Percentiles rank a stretch among this genome's conserved stretches.
Evolutionary conservation across 1,140 invertebrate genomes (phyloP).

Genomic region (Drosophila erecta): DNA sequence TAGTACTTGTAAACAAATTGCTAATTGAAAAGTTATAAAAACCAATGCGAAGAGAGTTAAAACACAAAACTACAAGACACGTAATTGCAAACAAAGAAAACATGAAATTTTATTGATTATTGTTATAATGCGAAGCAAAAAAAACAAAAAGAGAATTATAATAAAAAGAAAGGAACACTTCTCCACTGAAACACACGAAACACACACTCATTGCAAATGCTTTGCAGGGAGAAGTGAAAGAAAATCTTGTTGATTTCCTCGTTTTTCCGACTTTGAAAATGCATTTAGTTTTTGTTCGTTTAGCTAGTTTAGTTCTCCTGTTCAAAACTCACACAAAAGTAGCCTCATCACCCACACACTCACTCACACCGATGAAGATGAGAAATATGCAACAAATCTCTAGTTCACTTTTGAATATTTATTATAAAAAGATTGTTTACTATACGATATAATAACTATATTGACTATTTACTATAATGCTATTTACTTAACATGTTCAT

Average conservation of each 20-base stretch:
- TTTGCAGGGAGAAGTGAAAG: slow-evolving; percentile 39
- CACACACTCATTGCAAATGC: slow-evolving; percentile 35
- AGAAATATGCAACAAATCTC: slow-evolving; percentile 50
- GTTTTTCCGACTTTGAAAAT: slow-evolving; percentile 36
- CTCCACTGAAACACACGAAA: slow-evolving; percentile 25
- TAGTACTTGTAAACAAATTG: slow-evolving; percentile 54
- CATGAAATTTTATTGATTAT: slow-evolving; percentile 81
- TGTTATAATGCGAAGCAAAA: slow-evolving; percentile 83
- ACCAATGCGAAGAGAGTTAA: slow-evolving; percentile 6
- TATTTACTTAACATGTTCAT: slow-evolving; percentile 74
- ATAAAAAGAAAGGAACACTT: slow-evolving; percentile 30
- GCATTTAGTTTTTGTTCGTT: slow-evolving; percentile 66
- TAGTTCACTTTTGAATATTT: slow-evolving; percentile 77
- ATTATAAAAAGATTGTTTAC: slow-evolving; percentile 57
- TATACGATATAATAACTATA: slow-evolving; percentile 70
- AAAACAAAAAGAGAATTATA: slow-evolving; percentile 31
- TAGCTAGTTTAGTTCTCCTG: slow-evolving; percentile 41
- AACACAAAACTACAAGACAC: slow-evolving; percentile 30
- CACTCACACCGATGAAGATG: slow-evolving; percentile 13
- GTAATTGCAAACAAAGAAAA: slow-evolving; percentile 72
- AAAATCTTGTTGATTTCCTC: slow-evolving; percentile 30
- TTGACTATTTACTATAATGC: slow-evolving; percentile 75
- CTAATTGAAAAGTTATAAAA: slow-evolving; percentile 53
- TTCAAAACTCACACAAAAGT: slow-evolving; percentile 49
- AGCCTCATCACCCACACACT: slow-evolving; percentile 32